Evolutionary conservation across 1,140 invertebrate species (phyloP), one percentile per base, ranked within the genome.

Genomic region (Drosophila hydei): DNA sequence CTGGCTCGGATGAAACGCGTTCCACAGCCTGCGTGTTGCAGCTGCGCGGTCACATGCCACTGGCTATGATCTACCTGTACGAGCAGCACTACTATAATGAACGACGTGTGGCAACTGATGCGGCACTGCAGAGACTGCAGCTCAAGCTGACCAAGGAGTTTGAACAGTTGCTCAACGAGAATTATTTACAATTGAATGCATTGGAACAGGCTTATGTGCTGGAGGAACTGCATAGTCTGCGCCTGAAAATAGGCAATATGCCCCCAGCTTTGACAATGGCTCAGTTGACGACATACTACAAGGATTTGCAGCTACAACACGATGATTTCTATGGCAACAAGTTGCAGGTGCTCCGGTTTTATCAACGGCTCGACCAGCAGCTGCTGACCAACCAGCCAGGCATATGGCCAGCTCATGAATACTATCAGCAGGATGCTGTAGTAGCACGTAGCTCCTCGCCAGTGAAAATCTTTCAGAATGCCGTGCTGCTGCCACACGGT

Each of bases 171-270:
- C 14, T 85, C 5, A 19, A 45, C 4, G 58, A 68, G 33, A 85
- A 85, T 61, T 19, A 65, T 25, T 21, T 85, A 7, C 42, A 77
- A 11, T 19, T 85, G 8, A 27, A 55, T 56, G n/a, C 11, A 0
- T 1, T 19, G 7, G 77, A 79, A 14, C 58, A 33, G 14, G n/a
- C 33, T n/a, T 83, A 58, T 48, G 40, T 87, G 16, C 36, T 67
- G 16, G 63, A 77, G 3, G 72, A 87, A 14, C 33, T 87, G 9
- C 30, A 19, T 0, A 50, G 45, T 4, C 61, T 83, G 69, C 63
- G 63, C 45, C 50, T 87, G 0, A 83, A 79, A 50, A 77, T 87
- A 63, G 79, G 79, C 55, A 87, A 87, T 42, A 40, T 87, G 8
- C 81, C 81, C 0, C 5, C 25, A 7, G 40, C 19, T 0, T 25